Percentiles rank a stretch among this genome's conserved stretches.
These are phyloP conservation scores for Stomatorhinus ivindoensis DNA, from an alignment of 2,113 vertebrate genomes.

Conservation along the genomic window DNA sequence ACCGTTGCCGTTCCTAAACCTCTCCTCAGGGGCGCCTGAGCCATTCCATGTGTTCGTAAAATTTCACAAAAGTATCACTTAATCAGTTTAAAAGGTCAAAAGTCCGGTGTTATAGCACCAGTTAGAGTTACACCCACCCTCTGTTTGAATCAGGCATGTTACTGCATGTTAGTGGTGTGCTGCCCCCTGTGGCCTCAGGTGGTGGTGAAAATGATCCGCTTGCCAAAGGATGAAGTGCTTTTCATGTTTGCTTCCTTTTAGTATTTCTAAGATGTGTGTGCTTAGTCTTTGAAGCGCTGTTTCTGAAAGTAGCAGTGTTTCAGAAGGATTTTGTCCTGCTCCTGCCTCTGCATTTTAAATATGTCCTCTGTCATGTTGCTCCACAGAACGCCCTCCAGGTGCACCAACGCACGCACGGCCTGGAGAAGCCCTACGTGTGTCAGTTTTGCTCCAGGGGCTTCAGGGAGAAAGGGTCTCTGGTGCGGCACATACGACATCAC, in stretches of 20 bases:
- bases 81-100: not conserved
- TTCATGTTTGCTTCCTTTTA: not conserved
- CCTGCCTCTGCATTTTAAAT: not conserved
- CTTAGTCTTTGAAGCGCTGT: not conserved
- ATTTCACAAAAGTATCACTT: not conserved
- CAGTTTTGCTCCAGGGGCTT: constrained; percentile 84
- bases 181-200: not conserved
- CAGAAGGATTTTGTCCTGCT: not conserved
- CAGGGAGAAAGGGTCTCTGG: constrained; percentile 89
- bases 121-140: not conserved
- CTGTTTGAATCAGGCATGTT: not conserved
- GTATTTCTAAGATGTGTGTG: not conserved
- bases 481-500: constrained; percentile 91
- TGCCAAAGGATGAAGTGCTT: not conserved
- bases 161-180: not conserved
- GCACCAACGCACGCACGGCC: constrained; percentile 84
- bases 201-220: not conserved
- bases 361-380: not conserved
- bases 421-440: constrained; percentile 84
- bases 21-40: not conserved
- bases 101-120: not conserved
- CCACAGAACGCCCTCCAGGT: constrained; percentile 90
- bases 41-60: not conserved
- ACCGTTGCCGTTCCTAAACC: not conserved
- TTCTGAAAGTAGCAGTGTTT: not conserved